Base-by-base conservation (phyloP, 2,888 invertebrate species). In the Eucriotettix oculatus region DNA sequence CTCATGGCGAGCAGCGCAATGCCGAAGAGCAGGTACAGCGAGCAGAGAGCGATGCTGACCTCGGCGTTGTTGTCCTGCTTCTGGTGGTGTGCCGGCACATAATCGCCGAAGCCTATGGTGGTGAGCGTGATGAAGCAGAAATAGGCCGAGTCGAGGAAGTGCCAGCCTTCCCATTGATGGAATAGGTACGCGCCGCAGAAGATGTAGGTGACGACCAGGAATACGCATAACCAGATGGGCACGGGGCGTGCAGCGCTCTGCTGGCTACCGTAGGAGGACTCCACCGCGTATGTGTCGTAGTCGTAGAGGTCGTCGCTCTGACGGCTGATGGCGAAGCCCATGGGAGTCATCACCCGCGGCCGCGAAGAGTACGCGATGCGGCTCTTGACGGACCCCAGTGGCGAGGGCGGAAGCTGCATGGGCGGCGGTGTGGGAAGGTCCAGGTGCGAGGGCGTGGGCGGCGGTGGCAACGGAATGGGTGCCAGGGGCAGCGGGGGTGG, bases 1-100 rank as follows among this genome's bases (percentile, higher is more conserved):
- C 92, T 92, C 96, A 96, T 97, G 42, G 95, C 95, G 65, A 96
- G 76, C 55, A 96, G 75, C 0, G 95, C 91, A 69, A 96, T 96
- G 10, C 96, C 96, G 72, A 96, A 94, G 54, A 97, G 79, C 64
- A 97, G 77, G 75, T 97, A 97, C 60, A 96, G 76, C 0, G 93
- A 93, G 69, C 93, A 94, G 59, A 94, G 79, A 0, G 93, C 93
- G 64, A 96, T 82, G 66, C 85, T 84, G 65, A 81, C 74, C 65
- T 76, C 74, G 0, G 76, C 75, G 56, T 76, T 74, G 14, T 73
- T 72, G 61, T 65, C 66, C 40, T 66, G 65, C 57, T 75, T 74
- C 9, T 79, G 76, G 42, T 83, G 82, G 73, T 88, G 88, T 0
- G 90, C 90, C 0, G 93, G 93, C 10, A 93, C 93, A 69, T 90